Evolutionary conservation across 2,888 invertebrate species (phyloP).

Genomic region (Polia nebulosa): DNA sequence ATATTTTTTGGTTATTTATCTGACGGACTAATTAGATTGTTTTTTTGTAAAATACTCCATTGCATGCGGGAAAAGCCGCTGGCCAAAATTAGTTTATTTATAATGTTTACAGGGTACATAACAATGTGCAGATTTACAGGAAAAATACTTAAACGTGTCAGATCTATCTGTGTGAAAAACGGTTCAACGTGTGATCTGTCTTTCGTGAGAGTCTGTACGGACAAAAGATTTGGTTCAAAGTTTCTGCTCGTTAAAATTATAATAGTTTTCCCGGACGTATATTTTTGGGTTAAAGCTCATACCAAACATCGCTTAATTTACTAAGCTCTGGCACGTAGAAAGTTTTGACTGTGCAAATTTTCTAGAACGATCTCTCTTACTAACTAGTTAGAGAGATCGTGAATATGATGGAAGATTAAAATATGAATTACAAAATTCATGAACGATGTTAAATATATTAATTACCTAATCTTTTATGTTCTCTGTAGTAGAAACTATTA

Average conservation of each 20-base stretch:
- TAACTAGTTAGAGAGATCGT: constrained; percentile 1
- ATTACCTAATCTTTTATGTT: no score
- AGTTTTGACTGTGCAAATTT: constrained; percentile 15
- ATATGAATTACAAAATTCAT: not conserved
- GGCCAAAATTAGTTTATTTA: no score
- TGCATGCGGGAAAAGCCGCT: no score
- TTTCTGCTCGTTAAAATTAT: constrained; percentile 14
- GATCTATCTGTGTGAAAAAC: no score
- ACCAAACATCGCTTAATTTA: constrained; percentile 1
- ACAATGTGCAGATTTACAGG: not conserved
- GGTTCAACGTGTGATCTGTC: no score
- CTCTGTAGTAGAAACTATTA: no score
- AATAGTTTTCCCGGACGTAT: not conserved
- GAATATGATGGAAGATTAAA: constrained; percentile 5
- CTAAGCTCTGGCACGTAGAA: not conserved
- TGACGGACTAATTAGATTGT: no score
- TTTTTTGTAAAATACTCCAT: no score
- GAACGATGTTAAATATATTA: not conserved
- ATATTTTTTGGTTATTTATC: no score
- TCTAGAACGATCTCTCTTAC: not conserved
- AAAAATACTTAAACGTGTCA: no score
- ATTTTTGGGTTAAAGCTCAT: constrained; percentile 2
- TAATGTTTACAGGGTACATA: no score
- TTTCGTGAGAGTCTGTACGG: not conserved
- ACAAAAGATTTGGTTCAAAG: not conserved